phyloP scores from a whole-genome alignment of 2,888 invertebrate species.

The Labia minor region DNA sequence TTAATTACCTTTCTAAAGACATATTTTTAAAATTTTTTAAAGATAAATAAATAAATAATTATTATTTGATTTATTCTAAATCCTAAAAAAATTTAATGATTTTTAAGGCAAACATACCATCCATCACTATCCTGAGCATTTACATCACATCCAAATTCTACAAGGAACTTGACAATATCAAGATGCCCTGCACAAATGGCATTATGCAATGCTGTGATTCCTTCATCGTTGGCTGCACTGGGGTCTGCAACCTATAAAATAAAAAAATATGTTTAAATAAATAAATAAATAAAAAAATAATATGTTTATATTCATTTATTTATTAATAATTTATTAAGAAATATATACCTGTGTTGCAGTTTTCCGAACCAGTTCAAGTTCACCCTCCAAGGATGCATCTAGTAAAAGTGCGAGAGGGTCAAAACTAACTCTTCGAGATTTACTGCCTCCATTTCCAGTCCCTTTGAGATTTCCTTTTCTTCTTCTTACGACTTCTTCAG shows the following conservation, averaged over 20 bases:
- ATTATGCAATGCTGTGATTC: constrained; percentile 97
- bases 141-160: constrained; percentile 96
- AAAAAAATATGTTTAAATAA: no score
- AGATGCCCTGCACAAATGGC: constrained; percentile 99
- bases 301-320: no score
- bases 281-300: constrained; percentile 4
- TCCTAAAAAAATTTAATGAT: no score
- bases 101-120: constrained; percentile 69
- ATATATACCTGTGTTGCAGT: constrained; percentile 74
- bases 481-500: constrained; percentile 24
- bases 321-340: no score
- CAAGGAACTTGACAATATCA: constrained; percentile 94
- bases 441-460: constrained; percentile 38
- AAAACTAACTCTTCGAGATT: constrained; percentile 77
- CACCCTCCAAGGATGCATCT: constrained; percentile 96
- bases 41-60: no score
- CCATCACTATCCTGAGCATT: constrained; percentile 98
- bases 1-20: no score
- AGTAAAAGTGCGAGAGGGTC: constrained; percentile 91
- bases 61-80: no score
- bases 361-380: constrained; percentile 89
- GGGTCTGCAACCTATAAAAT: constrained; percentile 72
- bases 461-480: constrained; percentile 64
- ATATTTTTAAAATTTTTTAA: no score
- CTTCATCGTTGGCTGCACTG: constrained; percentile 96